Evolutionary conservation across 2,888 invertebrate species (phyloP), one percentile per base, ranked within the genome.

Genomic region (Minunthozetes semirufus): DNA sequence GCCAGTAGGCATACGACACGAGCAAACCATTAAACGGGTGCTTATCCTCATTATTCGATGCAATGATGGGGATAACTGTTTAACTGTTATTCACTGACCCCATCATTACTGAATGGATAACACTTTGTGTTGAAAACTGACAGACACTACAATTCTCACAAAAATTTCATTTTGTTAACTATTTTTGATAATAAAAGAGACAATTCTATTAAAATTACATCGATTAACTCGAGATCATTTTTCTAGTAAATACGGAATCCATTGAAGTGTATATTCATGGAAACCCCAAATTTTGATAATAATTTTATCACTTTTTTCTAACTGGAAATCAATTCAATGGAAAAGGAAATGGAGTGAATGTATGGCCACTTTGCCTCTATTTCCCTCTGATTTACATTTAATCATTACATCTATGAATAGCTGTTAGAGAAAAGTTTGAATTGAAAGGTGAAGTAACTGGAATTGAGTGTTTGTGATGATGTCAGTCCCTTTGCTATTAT

Each of bases 11-110:
- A 68, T 68, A 68, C 11, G 5, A 42, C 68, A 22, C 19, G 4
- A 68, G 25, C 13, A 68, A 33, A 22, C 33, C 33, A 63, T 63
- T 63, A 33, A 56, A 22, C 33, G 19, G 42, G 42, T 25, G 46
- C 22, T 68, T 0, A 42, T 15, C 22, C n/a, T 22, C 42, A 68
- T 68, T 68, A 68, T 68, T 19, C 42, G 42, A 68, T 25, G 13
- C 68, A 68, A n/a, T 68, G 68, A 68, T 42, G 46, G 68, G 38
- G 33, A 46, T 38, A 63, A 63, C 68, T 25, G 13, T 22, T 38
- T 38, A 63, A 63, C 68, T 25, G 13, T 22, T 38, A 38, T 33
- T 27, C 17, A 25, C 22, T 56, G n/a, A n/a, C 25, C 15, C 27
- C 29, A 11, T 59, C 27, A 22, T 56, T n/a, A 56, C 13, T 59